Base-by-base conservation (phyloP, 2,888 invertebrate genomes). In the Lagria hirta region DNA sequence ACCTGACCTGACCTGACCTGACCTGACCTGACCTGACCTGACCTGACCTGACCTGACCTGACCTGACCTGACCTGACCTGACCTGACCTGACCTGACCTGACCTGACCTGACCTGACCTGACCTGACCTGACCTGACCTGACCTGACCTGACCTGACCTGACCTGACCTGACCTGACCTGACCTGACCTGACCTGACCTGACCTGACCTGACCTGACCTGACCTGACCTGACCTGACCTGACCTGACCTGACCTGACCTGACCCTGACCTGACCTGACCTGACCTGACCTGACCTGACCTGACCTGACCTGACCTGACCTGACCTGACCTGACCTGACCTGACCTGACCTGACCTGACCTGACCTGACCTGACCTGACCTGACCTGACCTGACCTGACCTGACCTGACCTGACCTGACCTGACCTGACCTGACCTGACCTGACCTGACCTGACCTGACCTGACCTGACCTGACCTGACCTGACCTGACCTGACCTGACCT, bases 171-270 rank as follows among this genome's bases (percentile, higher is more conserved):
- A n/a, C n/a, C n/a, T n/a, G n/a, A n/a, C n/a, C n/a, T n/a, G n/a
- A 38, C 38, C 38, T 11, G n/a, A n/a, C n/a, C n/a, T n/a, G n/a
- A n/a, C n/a, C n/a, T n/a, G 18, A 38, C 34, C 41, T 16, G 2
- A 43, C 43, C 43, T 28, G 11, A 43, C 43, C 43, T 28, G 7
- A 41, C 42, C 42, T 26, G 16, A 43, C 43, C 43, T 28, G 10
- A 43, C 43, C 43, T 28, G 6, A 43, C 43, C 43, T 28, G 10
- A 43, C 43, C 43, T 26, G 23, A n/a, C n/a, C n/a, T n/a, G n/a
- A n/a, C n/a, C n/a, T n/a, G n/a, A n/a, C n/a, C n/a, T n/a, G n/a
- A n/a, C 17, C 24, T 24, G 24, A 24, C 24, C 24, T 24, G 24
- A 24, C 24, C n/a, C n/a, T n/a, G n/a, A n/a, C n/a, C 20, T 20